phyloP scores from a whole-genome alignment of 2,797 vertebrate genomes.

The Pipistrellus pipistrellus region DNA sequence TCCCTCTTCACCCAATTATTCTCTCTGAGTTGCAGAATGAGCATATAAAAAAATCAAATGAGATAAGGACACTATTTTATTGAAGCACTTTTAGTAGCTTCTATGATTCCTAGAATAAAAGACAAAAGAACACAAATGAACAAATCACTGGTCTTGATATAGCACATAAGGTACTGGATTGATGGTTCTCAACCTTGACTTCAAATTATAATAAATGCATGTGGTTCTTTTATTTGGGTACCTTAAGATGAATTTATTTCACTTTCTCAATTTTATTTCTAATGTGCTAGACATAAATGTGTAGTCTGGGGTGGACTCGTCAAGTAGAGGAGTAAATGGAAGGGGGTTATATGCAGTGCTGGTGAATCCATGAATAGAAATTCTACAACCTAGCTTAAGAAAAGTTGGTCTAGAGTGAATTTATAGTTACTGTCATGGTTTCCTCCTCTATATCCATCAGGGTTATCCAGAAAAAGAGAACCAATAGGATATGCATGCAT shows the following conservation, averaged over 20 bases:
- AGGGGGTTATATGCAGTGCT: neutral
- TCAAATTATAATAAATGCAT: neutral
- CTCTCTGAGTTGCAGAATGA: neutral
- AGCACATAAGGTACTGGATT: neutral
- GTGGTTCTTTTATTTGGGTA: neutral
- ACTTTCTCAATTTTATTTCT: conserved; percentile 15
- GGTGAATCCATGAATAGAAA: neutral
- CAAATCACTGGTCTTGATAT: neutral
- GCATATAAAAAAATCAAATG: neutral
- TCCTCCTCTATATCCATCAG: neutral
- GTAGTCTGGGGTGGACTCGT: neutral
- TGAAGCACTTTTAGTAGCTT: neutral
- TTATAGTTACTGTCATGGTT: neutral
- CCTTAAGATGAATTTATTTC: neutral
- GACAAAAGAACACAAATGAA: neutral
- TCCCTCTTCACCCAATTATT: neutral
- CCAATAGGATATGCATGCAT: neutral
- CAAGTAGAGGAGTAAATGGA: conserved; percentile 1
- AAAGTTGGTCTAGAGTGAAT: neutral
- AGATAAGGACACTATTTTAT: neutral
- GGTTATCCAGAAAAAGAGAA: conserved; percentile 9
- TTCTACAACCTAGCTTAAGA: neutral
- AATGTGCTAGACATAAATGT: neutral
- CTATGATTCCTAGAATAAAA: neutral
- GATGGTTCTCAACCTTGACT: neutral